Evolutionary conservation across 2,113 vertebrate genomes (phyloP).

Genomic region (Rattus rattus): DNA sequence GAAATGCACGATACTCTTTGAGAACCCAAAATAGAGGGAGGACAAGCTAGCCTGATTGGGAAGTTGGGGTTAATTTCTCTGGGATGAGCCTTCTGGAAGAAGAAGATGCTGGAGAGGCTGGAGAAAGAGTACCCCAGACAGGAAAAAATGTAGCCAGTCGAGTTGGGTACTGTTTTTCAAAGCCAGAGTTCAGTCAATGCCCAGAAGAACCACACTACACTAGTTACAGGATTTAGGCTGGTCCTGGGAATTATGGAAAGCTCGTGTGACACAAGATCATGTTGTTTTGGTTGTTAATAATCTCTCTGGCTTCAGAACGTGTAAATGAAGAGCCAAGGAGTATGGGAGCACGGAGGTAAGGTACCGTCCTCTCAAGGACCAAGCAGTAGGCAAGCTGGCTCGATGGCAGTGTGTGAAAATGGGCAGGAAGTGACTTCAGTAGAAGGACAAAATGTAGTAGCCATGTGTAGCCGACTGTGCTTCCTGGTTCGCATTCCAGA

Average conservation of each 20-base stretch:
- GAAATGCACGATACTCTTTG: not conserved
- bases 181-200: not conserved
- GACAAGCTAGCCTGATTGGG: not conserved
- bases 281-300: not conserved
- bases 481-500: not conserved
- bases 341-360: not conserved
- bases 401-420: not conserved
- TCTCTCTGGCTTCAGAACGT: not conserved
- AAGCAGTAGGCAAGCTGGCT: not conserved
- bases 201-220: not conserved
- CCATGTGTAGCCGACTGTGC: not conserved
- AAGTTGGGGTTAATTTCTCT: not conserved
- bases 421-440: not conserved
- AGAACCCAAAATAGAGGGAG: not conserved
- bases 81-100: not conserved
- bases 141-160: not conserved
- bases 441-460: not conserved
- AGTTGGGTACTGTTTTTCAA: not conserved
- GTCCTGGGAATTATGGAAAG: not conserved
- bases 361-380: not conserved
- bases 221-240: not conserved
- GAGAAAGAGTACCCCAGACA: not conserved
- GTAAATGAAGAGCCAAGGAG: not conserved
- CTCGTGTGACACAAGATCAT: not conserved
- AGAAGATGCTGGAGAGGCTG: not conserved